Base-by-base conservation (phyloP, 2,888 invertebrate species). In the Orchestes rusci region DNA sequence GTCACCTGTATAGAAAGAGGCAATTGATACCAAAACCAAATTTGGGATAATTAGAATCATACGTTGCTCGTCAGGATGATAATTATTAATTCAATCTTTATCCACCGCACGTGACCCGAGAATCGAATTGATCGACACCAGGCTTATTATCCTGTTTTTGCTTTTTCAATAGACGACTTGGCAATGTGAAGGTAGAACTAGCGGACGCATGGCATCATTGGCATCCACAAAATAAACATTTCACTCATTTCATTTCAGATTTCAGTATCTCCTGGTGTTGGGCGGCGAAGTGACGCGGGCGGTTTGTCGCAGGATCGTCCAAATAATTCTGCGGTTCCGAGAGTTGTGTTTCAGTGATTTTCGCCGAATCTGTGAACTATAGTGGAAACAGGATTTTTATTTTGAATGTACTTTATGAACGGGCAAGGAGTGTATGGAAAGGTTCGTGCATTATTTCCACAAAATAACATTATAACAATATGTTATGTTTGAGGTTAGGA, bases 391-490 rank as follows among this genome's bases (percentile, higher is more conserved):
- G 47, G 39, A 35, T 41, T 44, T 39, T 30, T 34, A 13, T n/a
- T 10, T 43, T 43, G 50, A 43, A 61, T 60, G 61, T 60, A 57
- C 54, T 60, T 58, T 40, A 43, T 59, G 48, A 56, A 56, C 40
- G 59, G 54, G 48, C 51, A 56, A 10, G 57, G 52, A 32, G 54
- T 53, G 51, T 61, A 57, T 44, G 47, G 45, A 31, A 61, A 60
- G 55, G 61, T 60, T n/a, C n/a, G n/a, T n/a, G n/a, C n/a, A n/a
- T n/a, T n/a, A n/a, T n/a, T n/a, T n/a, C n/a, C n/a, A n/a, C n/a
- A n/a, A n/a, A n/a, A n/a, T n/a, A n/a, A n/a, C n/a, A n/a, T n/a
- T n/a, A n/a, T n/a, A n/a, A n/a, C n/a, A n/a, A n/a, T n/a, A n/a
- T n/a, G n/a, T n/a, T n/a, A n/a, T n/a, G n/a, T n/a, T n/a, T n/a